Evolutionary conservation across 2,113 vertebrate species (phyloP), one percentile per base, ranked within the genome.

Genomic region (Pao palembangensis): DNA sequence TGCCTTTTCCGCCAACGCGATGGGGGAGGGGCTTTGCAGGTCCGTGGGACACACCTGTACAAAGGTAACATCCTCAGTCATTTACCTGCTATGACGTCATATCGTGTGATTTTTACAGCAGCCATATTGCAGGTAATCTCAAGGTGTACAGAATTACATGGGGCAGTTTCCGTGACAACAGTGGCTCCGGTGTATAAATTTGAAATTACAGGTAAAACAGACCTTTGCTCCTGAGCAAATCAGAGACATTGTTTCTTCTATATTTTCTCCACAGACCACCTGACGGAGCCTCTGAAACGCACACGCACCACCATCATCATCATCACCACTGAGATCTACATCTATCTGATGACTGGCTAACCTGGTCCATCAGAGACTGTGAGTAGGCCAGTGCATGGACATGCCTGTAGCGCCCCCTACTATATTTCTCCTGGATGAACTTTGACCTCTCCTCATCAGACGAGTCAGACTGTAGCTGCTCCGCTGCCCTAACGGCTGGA

Each of bases 221-320:
- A 92, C 89, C 78, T 82, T 86, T 16, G 88, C 86, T 55, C 91
- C 91, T 0, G 91, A 92, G 20, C 88, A 91, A 69, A 92, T 85
- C 52, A 92, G 78, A 31, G 81, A 85, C 75, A 92, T 71, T 0
- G 89, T 91, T 69, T 92, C 91, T 7, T 86, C 73, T 0, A 92
- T 21, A 3, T 90, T 53, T 0, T 71, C 62, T 6, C 79, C 81
- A 53, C 80, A 75, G 18, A 87, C 89, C 53, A 91, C 89, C 75
- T 90, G 78, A 65, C 79, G 65, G 58, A 92, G 78, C 62, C 88
- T 84, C 91, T 92, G 74, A 55, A 80, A 89, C 46, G 63, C 50
- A 61, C 15, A 72, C 41, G 56, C 25, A 19, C 25, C 44, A 47
- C n/a, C n/a, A 47, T 47, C 44, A 17, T 47, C 17, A 1, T n/a